Evolutionary conservation across 2,797 vertebrate species (phyloP).

Genomic region (Novumbra hubbsi): DNA sequence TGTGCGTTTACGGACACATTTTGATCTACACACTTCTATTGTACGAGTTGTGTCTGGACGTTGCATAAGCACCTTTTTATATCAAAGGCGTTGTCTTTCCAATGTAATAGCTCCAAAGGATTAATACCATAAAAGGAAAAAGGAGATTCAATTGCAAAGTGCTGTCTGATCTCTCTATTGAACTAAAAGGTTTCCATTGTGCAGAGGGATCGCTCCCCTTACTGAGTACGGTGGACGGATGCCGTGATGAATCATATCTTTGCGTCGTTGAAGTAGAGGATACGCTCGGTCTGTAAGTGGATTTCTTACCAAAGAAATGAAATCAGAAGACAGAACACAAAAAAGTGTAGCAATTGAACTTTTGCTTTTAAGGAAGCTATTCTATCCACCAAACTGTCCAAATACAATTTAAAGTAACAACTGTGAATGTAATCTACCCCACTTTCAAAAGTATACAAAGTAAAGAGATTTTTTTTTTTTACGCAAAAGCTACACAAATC

Average conservation of each 20-base stretch:
- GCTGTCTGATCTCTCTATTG: neutral
- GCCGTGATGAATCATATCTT: neutral
- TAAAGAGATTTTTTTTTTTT: neutral
- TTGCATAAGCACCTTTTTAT: conserved; percentile 2
- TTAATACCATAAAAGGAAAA: neutral
- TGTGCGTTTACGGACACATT: neutral
- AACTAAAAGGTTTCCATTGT: neutral
- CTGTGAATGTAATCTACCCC: neutral
- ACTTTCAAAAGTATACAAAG: neutral
- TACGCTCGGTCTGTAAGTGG: neutral
- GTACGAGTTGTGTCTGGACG: neutral
- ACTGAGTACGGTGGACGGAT: neutral
- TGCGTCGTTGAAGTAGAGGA: neutral
- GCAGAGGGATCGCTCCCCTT: neutral
- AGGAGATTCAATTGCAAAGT: neutral
- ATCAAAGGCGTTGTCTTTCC: conserved; percentile 1
- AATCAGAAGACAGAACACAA: neutral
- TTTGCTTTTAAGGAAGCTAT: neutral
- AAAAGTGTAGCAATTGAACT: neutral
- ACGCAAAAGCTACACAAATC: neutral
- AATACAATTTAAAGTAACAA: neutral
- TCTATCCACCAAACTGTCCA: neutral
- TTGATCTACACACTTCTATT: neutral
- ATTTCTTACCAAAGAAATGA: neutral
- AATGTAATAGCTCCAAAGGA: neutral